Evolutionary conservation across 2,888 invertebrate genomes (phyloP).

Genomic region (Scotopteryx bipunctaria): DNA sequence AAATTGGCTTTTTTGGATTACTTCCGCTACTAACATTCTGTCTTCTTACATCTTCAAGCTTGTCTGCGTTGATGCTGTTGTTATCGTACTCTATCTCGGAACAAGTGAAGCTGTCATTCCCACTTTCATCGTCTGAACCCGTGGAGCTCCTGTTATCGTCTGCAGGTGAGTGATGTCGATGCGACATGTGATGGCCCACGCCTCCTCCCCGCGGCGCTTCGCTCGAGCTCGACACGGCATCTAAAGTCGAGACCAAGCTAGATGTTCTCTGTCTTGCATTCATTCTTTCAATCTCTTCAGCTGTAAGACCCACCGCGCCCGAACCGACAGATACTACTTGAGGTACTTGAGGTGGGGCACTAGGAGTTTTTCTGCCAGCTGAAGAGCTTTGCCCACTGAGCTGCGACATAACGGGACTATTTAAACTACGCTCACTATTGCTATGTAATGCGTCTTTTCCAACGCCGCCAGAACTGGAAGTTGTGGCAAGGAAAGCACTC

Average conservation of each 20-base stretch:
- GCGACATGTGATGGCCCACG: constrained; percentile 87
- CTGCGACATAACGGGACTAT: constrained; percentile 96
- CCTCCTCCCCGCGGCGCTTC: constrained; percentile 89
- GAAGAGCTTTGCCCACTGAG: constrained; percentile 93
- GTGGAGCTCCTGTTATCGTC: constrained; percentile 90
- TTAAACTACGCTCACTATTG: constrained; percentile 95
- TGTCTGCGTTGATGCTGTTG: constrained; percentile 91
- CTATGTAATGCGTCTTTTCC: constrained; percentile 95
- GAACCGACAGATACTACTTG: constrained; percentile 86
- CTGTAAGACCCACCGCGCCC: constrained; percentile 92
- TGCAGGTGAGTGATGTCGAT: constrained; percentile 89
- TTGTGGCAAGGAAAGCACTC: constrained; percentile 93
- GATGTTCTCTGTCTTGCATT: constrained; percentile 94
- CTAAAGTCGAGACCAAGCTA: constrained; percentile 95
- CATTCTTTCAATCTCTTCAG: constrained; percentile 96
- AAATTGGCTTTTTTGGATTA: constrained; percentile 85
- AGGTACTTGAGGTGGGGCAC: constrained; percentile 87
- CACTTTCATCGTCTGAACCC: constrained; percentile 94
- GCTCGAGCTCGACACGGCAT: constrained; percentile 96
- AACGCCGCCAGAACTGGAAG: constrained; percentile 93
- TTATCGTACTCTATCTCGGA: constrained; percentile 99
- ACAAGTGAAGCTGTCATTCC: constrained; percentile 98
- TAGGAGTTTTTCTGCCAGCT: constrained; percentile 89
- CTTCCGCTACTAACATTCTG: constrained; percentile 79
- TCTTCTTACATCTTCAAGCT: constrained; percentile 85